A percentile compares a stretch with the other conserved stretches of the same genome.
Conservation (phyloP, 2,113 vertebrate species). For the Paradoxurus hermaphroditus region DNA sequence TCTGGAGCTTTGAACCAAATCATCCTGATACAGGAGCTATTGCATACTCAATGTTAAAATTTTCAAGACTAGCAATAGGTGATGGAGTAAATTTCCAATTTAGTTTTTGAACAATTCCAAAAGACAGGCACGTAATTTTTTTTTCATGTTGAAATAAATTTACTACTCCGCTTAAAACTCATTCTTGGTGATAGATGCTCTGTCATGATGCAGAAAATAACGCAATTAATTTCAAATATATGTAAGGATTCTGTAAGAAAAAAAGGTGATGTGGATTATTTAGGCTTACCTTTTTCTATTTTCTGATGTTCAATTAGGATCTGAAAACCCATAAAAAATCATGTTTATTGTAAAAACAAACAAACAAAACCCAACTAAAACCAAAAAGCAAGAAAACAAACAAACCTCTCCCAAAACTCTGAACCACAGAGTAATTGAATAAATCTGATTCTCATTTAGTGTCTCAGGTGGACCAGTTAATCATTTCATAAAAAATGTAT, state of each 20-base stretch:
- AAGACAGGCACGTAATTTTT: constrained; percentile 40
- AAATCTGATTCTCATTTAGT: constrained; percentile 19
- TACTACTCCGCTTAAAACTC: constrained; percentile 32
- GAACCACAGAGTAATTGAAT: not conserved
- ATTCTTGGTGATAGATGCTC: not conserved
- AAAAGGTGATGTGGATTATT: not conserved
- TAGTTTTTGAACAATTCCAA: constrained; percentile 68
- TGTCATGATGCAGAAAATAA: not conserved
- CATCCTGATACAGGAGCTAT: constrained; percentile 51
- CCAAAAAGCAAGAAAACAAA: not conserved
- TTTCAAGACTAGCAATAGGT: constrained; percentile 52
- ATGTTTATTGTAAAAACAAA: not conserved
- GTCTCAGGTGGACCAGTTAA: constrained; percentile 48
- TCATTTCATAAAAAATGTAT: constrained; percentile 54
- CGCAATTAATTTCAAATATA: constrained; percentile 48
- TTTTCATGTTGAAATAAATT: constrained; percentile 37
- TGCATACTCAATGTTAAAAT: constrained; percentile 52
- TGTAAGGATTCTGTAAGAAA: not conserved
- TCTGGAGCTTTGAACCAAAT: constrained; percentile 60
- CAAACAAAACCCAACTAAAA: not conserved
- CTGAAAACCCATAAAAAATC: constrained; percentile 28
- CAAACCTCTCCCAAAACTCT: not conserved
- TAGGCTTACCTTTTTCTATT: not conserved
- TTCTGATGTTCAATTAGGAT: not conserved
- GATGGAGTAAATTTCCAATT: constrained; percentile 62